Conservation (phyloP, 2,113 vertebrate species). For the Erythrocercus mccallii region DNA sequence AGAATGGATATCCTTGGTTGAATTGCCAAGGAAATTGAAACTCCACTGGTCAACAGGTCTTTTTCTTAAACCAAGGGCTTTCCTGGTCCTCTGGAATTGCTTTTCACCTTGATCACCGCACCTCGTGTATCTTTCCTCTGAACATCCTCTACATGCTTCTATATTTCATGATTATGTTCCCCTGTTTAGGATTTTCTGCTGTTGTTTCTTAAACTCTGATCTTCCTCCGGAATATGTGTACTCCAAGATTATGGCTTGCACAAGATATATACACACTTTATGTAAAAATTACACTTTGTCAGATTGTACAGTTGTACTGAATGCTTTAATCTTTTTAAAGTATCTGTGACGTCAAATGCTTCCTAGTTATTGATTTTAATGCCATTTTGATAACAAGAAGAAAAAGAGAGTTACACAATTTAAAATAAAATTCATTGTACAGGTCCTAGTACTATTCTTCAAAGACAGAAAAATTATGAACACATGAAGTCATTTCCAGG, state of each 20-base stretch:
- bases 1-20: conserved; percentile 1
- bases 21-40: conserved; percentile 62
- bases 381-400: background rate
- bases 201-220: background rate
- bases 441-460: background rate
- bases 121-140: background rate
- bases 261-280: background rate
- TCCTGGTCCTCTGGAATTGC: background rate
- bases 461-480: background rate
- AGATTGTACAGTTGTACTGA: background rate
- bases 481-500: accelerated
- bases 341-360: background rate
- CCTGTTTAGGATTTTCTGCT: background rate
- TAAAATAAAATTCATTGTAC: background rate
- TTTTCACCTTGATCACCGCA: background rate
- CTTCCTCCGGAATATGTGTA: background rate
- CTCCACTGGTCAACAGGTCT: background rate
- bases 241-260: background rate
- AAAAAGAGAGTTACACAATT: background rate
- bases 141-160: background rate
- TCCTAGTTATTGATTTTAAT: background rate
- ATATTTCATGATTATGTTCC: background rate
- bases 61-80: conserved; percentile 1
- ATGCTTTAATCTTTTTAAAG: background rate
- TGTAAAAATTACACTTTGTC: background rate